Evolutionary conservation across 2,888 invertebrate genomes (phyloP), one percentile per base, ranked within the genome.

Genomic region (Tiliacea aurago): DNA sequence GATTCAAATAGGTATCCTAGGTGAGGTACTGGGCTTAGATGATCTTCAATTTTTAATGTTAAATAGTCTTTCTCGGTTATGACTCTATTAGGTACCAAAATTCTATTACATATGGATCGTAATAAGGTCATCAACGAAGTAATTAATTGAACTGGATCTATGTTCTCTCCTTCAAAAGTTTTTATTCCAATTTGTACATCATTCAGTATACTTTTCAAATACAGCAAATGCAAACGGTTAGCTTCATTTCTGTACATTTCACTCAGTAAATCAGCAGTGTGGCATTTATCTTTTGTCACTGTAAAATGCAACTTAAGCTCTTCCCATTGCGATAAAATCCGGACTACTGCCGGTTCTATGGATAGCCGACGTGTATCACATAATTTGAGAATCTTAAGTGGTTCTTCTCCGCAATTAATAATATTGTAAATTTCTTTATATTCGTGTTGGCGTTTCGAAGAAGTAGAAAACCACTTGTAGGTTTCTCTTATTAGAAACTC

Each of bases 261-360:
- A 20, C 49, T 37, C 13, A 71, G 28, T 41, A 65, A n/a, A 28
- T 59, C 65, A 41, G 71, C 64, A n/a, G 61, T 66, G 53, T 72
- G 43, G 28, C 66, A 72, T 45, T 72, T 72, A 43, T 72, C 66
- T 66, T 61, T 72, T 33, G 72, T 61, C 9, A 84, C n/a, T n/a
- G n/a, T n/a, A n/a, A n/a, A 88, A 81, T 83, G 85, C 11, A 86
- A 70, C 75, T 83, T 33, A 18, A 4, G n/a, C n/a, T n/a, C n/a
- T n/a, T n/a, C n/a, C n/a, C n/a, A n/a, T n/a, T n/a, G n/a, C n/a
- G n/a, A n/a, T n/a, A n/a, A n/a, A n/a, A n/a, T n/a, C n/a, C n/a
- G n/a, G n/a, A n/a, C n/a, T n/a, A n/a, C n/a, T n/a, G n/a, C n/a
- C n/a, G n/a, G n/a, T n/a, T n/a, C n/a, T n/a, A n/a, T n/a, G n/a